Conservation (phyloP, 1,140 invertebrate species). For the Micrasema longulum region DNA sequence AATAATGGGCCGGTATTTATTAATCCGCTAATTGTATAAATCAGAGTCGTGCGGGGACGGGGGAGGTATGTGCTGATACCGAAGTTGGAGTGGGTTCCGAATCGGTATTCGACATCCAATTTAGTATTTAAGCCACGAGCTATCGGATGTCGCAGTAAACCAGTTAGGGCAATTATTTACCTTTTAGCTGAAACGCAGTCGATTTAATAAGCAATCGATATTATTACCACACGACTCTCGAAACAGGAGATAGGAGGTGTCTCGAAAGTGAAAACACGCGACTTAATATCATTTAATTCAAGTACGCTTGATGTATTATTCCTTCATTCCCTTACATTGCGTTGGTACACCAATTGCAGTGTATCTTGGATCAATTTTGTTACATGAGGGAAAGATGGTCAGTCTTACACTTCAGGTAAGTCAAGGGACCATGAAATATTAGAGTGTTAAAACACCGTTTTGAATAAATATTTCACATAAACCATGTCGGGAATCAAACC, state of each 20-base stretch:
- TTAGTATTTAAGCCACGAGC: constrained; percentile 54
- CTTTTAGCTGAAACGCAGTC: constrained; percentile 53
- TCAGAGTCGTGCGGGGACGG: background rate
- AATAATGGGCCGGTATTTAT: constrained; percentile 38
- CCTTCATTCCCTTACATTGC: too few relatives aligned
- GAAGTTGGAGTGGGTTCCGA: constrained; percentile 30
- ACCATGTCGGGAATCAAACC: too few relatives aligned
- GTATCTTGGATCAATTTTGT: too few relatives aligned
- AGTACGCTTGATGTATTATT: too few relatives aligned
- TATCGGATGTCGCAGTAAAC: constrained; percentile 55
- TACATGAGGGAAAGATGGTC: too few relatives aligned
- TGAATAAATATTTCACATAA: too few relatives aligned
- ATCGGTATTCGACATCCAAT: constrained; percentile 51
- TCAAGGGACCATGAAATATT: too few relatives aligned
- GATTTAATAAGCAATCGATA: constrained; percentile 56
- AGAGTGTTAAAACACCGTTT: too few relatives aligned
- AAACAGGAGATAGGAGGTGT: background rate
- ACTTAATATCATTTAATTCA: too few relatives aligned
- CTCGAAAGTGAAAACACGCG: too few relatives aligned
- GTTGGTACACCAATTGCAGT: too few relatives aligned
- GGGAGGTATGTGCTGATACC: background rate
- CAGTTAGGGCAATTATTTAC: constrained; percentile 55
- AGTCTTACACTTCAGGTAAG: too few relatives aligned
- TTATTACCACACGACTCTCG: constrained; percentile 49
- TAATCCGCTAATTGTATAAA: constrained; percentile 43